Evolutionary conservation across 2,113 vertebrate genomes (phyloP).

Genomic region (Vombatus ursinus): DNA sequence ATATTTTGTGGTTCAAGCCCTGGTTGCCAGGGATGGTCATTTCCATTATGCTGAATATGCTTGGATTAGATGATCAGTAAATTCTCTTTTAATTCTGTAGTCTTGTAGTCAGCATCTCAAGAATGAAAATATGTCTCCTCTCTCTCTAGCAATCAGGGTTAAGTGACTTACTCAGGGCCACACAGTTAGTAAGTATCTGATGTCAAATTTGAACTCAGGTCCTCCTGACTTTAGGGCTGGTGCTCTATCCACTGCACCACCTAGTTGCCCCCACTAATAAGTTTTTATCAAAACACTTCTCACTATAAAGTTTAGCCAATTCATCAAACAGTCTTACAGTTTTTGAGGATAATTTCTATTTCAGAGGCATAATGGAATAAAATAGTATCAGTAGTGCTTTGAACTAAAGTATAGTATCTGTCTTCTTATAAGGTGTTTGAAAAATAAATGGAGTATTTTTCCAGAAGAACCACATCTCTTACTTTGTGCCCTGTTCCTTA

Average conservation of each 20-base stretch:
- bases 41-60: background rate
- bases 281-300: background rate
- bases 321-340: background rate
- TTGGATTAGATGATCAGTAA: background rate
- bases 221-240: background rate
- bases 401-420: background rate
- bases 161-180: background rate
- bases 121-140: background rate
- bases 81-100: background rate
- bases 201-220: background rate
- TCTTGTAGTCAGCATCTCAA: background rate
- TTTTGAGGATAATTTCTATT: background rate
- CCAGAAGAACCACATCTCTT: background rate
- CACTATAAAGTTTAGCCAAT: background rate
- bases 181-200: background rate
- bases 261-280: background rate
- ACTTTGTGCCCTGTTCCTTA: background rate
- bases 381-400: background rate
- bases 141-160: background rate
- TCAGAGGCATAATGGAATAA: background rate
- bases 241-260: background rate
- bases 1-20: background rate
- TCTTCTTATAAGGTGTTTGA: slow-evolving; percentile 1
- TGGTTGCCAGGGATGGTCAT: background rate
- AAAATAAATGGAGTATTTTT: background rate